Percentiles rank a stretch among this genome's conserved stretches.
phyloP scores from a whole-genome alignment of 2,797 vertebrate species.

The Xenopus petersii region DNA sequence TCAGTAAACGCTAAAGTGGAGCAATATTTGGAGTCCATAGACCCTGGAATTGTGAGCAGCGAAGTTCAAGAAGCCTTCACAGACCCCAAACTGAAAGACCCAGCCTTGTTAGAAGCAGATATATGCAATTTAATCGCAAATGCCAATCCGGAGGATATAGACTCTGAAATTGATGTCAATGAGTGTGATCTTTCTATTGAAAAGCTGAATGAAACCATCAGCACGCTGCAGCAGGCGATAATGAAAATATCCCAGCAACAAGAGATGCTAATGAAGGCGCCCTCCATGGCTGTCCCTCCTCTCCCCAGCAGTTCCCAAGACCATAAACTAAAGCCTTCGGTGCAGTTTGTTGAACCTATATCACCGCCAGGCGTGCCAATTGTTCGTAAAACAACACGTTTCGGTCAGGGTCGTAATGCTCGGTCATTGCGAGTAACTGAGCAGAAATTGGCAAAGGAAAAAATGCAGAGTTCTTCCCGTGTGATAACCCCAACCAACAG shows the following conservation, averaged over 20 bases:
- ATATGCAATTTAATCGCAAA: constrained; percentile 58
- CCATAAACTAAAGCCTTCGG: constrained; percentile 67
- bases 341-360: constrained; percentile 81
- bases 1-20: constrained; percentile 58
- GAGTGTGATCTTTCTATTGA: constrained; percentile 90
- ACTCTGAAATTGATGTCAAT: constrained; percentile 69
- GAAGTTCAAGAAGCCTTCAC: constrained; percentile 58
- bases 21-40: constrained; percentile 63
- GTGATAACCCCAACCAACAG: constrained; percentile 77
- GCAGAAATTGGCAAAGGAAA: constrained; percentile 74
- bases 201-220: constrained; percentile 87
- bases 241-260: constrained; percentile 84
- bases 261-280: constrained; percentile 75
- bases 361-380: constrained; percentile 61
- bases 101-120: constrained; percentile 45
- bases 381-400: constrained; percentile 75
- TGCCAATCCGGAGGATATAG: constrained; percentile 63
- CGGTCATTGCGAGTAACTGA: constrained; percentile 70
- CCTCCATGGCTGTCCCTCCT: constrained; percentile 56
- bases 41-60: constrained; percentile 13
- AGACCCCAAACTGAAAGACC: constrained; percentile 52
- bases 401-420: constrained; percentile 73
- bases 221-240: constrained; percentile 83
- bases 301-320: constrained; percentile 65
- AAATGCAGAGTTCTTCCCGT: constrained; percentile 61